These are phyloP conservation scores for Temnothorax longispinosus DNA, from an alignment of 1,140 invertebrate genomes.

Conservation along the genomic window DNA sequence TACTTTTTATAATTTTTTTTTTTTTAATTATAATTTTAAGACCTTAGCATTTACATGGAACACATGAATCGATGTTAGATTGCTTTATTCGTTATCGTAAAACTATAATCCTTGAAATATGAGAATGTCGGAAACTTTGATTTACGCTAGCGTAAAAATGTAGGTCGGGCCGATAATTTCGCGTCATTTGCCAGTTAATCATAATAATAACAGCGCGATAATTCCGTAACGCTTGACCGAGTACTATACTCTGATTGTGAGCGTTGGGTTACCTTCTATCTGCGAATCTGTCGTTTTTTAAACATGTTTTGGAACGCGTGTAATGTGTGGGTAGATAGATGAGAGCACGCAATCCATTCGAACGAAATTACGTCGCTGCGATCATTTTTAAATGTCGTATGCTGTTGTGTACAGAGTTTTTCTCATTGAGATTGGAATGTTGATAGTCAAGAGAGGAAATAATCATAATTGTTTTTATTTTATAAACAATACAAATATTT, in stretches of 20 bases:
- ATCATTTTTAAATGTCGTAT: conserved; percentile 10
- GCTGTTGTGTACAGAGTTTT: background rate
- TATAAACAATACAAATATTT: background rate
- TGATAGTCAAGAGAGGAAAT: background rate
- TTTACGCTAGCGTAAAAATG: conserved; percentile 7
- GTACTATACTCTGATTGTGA: background rate
- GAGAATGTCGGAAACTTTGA: background rate
- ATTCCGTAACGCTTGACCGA: background rate
- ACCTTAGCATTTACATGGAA: background rate
- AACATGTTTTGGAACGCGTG: background rate
- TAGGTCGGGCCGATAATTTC: conserved; percentile 7
- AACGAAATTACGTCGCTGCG: background rate
- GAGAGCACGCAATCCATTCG: background rate
- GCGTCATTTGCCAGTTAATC: background rate
- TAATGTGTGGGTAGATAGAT: background rate
- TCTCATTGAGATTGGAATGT: background rate
- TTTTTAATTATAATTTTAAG: background rate
- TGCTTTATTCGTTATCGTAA: background rate
- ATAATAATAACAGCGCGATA: background rate
- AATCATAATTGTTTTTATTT: background rate
- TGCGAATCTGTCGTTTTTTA: background rate
- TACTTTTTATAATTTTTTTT: background rate
- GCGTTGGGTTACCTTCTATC: background rate
- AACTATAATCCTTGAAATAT: background rate
- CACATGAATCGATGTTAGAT: background rate